These are phyloP conservation scores for Papio anubis DNA, from an alignment of 2,113 vertebrate genomes.

Conservation along the genomic window DNA sequence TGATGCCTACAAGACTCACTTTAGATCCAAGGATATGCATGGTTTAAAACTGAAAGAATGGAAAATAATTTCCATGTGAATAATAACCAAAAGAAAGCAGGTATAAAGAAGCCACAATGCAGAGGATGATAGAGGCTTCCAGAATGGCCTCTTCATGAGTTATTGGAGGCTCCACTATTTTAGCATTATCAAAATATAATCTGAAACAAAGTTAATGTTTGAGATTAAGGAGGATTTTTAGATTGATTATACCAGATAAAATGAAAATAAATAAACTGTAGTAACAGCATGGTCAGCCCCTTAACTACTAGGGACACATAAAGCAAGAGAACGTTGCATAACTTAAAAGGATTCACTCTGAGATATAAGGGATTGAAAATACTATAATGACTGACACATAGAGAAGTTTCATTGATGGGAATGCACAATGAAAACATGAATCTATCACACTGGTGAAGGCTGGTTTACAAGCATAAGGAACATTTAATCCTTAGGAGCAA, in stretches of 20 bases:
- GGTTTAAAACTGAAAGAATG: background rate
- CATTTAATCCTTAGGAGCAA: background rate
- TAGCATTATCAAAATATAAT: background rate
- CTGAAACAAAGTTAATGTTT: background rate
- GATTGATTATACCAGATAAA: background rate
- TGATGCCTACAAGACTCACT: background rate
- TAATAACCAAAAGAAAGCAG: background rate
- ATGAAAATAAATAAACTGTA: background rate
- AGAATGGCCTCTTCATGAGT: no score
- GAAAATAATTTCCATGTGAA: background rate
- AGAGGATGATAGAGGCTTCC: background rate
- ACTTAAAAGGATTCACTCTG: background rate
- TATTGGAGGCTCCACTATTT: background rate
- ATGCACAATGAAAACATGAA: background rate
- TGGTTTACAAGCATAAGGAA: background rate
- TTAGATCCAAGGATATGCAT: background rate
- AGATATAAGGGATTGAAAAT: background rate
- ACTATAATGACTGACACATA: background rate
- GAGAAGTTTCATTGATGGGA: background rate
- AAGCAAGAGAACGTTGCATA: background rate
- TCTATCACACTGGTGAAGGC: background rate
- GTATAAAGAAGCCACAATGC: background rate
- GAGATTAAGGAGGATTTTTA: background rate
- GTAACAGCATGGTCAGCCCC: background rate
- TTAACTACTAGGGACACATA: background rate